Evolutionary conservation across 2,888 invertebrate genomes (phyloP).

Genomic region (Chironomus tentans): DNA sequence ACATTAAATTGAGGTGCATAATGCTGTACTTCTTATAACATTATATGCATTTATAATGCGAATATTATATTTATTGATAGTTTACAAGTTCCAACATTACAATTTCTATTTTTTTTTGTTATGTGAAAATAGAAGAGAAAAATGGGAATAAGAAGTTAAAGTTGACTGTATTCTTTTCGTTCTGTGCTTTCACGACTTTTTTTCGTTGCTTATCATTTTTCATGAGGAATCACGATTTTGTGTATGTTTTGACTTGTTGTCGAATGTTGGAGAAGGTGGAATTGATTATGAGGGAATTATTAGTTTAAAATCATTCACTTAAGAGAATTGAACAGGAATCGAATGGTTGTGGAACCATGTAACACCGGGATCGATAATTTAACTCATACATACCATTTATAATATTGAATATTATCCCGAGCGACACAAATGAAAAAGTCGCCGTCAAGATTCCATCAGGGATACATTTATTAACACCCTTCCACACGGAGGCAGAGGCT

Average conservation of each 20-base stretch:
- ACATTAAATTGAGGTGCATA: slow-evolving; percentile 18
- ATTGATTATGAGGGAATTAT: no score
- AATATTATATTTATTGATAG: slow-evolving; percentile 26
- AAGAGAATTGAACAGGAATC: no score
- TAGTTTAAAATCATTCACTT: no score
- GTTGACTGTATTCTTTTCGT: not conserved
- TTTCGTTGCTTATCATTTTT: not conserved
- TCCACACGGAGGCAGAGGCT: no score
- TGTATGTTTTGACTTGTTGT: not conserved
- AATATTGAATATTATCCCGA: no score
- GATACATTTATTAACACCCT: no score
- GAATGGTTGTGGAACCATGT: no score
- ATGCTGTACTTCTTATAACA: not conserved
- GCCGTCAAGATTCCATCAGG: no score
- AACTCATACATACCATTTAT: no score
- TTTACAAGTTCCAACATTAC: slow-evolving; percentile 6
- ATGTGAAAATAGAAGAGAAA: not conserved
- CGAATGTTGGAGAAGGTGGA: no score
- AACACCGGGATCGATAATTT: no score
- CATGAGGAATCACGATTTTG: not conserved
- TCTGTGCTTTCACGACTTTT: not conserved
- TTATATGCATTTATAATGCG: slow-evolving; percentile 21
- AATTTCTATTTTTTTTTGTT: not conserved
- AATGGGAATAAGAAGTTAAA: not conserved
- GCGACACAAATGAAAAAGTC: no score